Evolutionary conservation across 2,797 vertebrate genomes (phyloP).

Genomic region (Gymnothorax reevesii): DNA sequence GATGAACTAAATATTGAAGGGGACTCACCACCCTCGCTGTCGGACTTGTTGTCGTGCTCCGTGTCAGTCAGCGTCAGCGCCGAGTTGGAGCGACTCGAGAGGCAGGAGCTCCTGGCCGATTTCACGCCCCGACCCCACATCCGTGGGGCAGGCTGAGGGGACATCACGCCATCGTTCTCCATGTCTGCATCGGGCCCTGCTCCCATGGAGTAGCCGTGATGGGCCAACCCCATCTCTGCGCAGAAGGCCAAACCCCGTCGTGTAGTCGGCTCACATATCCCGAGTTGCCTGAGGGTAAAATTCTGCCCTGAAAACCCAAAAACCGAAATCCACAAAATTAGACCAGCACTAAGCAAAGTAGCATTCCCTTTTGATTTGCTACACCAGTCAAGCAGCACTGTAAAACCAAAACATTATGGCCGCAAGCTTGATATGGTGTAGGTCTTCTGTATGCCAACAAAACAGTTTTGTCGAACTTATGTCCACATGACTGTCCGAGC

Average conservation of each 20-base stretch:
- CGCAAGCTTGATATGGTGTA: not conserved
- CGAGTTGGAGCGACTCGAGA: slow-evolving; percentile 97
- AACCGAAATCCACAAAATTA: slow-evolving; percentile 19
- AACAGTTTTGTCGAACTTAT: too few species aligned
- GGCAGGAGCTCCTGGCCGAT: slow-evolving; percentile 89
- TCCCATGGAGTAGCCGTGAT: slow-evolving; percentile 89
- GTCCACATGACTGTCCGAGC: too few species aligned
- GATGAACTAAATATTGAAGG: not conserved
- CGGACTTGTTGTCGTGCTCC: slow-evolving; percentile 96
- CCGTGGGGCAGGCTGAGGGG: slow-evolving; percentile 91
- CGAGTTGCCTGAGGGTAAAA: slow-evolving; percentile 96
- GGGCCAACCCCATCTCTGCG: slow-evolving; percentile 93
- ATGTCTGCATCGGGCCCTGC: slow-evolving; percentile 82
- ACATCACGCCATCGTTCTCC: slow-evolving; percentile 89
- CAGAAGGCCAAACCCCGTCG: slow-evolving; percentile 92
- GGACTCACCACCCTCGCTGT: slow-evolving; percentile 94
- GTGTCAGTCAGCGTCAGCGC: slow-evolving; percentile 96
- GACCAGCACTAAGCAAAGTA: not conserved
- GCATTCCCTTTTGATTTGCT: not conserved
- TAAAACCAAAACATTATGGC: not conserved
- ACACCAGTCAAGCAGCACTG: not conserved
- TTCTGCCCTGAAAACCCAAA: slow-evolving; percentile 85
- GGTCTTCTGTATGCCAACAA: not conserved
- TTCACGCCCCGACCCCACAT: slow-evolving; percentile 93
- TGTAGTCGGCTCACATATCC: slow-evolving; percentile 89